Base-by-base conservation (phyloP, 2,113 vertebrate species). In the Colaptes auratus region DNA sequence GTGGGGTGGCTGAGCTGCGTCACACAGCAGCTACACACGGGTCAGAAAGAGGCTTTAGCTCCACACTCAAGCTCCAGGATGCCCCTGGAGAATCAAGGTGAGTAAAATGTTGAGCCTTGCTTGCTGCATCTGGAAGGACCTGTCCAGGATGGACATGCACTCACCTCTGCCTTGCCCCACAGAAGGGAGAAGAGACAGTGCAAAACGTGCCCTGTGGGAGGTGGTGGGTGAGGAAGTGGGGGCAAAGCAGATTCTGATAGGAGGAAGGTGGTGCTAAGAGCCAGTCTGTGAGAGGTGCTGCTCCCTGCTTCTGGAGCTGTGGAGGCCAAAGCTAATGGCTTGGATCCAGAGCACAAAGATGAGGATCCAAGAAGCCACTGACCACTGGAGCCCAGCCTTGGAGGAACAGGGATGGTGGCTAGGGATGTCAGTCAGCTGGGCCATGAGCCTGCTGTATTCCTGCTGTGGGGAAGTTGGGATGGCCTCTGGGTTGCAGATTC, bases 111-210 rank as follows among this genome's bases (percentile, higher is more conserved):
- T 46, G 17, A 31, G 15, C 23, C 14, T 12, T 6, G 0, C 44
- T 36, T 9, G 15, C 42, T 63, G 27, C 2, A 0, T 20, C 12
- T 0, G 1, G 0, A 36, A 74, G 42, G 31, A 33, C 10, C 14
- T 70, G 78, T 73, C 63, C 36, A 19, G 46, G 52, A 55, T 10
- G 21, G n/a, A 36, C 0, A 2, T 0, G 2, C 1, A 0, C 17
- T 19, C 11, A 12, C 10, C 7, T n/a, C 78, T 69, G 39, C 64
- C 59, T 35, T 20, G 30, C 31, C 3, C 31, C 0, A 0, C 23
- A 18, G 14, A 35, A 42, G 19, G 13, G 23, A 27, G n/a, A 46
- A 23, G 48, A 72, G 39, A 46, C 39, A 60, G 15, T 2, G 2
- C 1, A 6, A 18, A 46, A 8, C 9, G 1, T 16, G 44, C 17